Evolutionary conservation across 2,113 vertebrate genomes (phyloP), one percentile per base, ranked within the genome.

Genomic region (Stomatorhinus ivindoensis): DNA sequence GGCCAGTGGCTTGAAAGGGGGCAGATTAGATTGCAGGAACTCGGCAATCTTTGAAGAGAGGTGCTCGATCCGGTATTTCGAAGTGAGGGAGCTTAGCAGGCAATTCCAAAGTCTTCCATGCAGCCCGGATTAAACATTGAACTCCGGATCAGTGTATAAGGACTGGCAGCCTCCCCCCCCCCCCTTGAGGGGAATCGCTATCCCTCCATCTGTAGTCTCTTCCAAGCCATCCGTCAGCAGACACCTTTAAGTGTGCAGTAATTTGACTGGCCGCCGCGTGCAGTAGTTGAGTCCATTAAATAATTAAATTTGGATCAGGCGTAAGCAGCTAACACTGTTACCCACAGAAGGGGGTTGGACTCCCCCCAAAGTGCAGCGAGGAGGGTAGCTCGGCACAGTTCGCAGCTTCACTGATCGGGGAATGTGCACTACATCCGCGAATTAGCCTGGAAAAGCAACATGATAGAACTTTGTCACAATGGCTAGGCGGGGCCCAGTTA

Each of bases 21-120:
- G 1, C 86, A 90, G 53, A 91, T 87, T 89, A 92, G 92, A 90
- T 87, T 83, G 73, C 89, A 83, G 80, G 44, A 76, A 86, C 88
- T 90, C 86, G 88, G 87, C 27, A 69, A 91, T 51, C 84, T 92
- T 92, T 90, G 91, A 92, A 90, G 89, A 89, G 89, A 87, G 88
- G 53, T 87, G 90, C 69, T 55, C 73, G 90, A 91, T 91, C 91
- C 46, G 42, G 76, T 91, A 86, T 90, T 92, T 90, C 90, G 73
- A 69, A 87, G 89, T 87, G 85, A 88, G 90, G 89, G 89, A 90
- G 92, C 90, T 91, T 91, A 91, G 61, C 83, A 55, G 83, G 88
- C 44, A 31, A 89, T 86, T 90, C 88, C 76, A 89, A 91, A 89
- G 88, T 90, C 91, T 90, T 88, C 73, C 89, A 86, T 86, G 89